Evolutionary conservation across 2,113 vertebrate genomes (phyloP).

Genomic region (Sphaerodactylus townsendi): DNA sequence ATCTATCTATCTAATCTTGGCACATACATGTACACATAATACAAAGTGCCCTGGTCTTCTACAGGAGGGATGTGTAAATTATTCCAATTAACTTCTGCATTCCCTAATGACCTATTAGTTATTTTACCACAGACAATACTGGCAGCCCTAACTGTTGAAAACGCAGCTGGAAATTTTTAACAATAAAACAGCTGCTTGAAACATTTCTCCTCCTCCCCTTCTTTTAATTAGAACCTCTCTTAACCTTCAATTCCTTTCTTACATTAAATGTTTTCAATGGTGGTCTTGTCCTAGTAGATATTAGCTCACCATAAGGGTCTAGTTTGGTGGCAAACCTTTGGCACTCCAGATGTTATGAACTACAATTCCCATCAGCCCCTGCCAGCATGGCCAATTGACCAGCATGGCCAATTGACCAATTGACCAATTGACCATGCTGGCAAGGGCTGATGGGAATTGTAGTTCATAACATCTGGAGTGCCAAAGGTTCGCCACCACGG

Average conservation of each 20-base stretch:
- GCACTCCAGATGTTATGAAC: no score
- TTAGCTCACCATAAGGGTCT: no score
- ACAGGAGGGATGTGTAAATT: constrained; percentile 12
- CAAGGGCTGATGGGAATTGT: no score
- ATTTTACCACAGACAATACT: constrained; percentile 1
- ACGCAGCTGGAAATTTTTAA: background rate
- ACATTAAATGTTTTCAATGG: background rate
- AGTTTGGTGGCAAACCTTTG: no score
- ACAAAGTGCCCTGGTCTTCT: background rate
- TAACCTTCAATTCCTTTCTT: background rate
- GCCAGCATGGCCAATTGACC: no score
- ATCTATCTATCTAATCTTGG: background rate
- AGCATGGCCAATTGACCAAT: no score
- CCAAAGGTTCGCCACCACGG: no score
- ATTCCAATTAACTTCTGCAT: constrained; percentile 14
- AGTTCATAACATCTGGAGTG: no score
- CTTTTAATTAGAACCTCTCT: background rate
- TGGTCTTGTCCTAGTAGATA: background rate
- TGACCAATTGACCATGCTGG: no score
- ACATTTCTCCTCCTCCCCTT: background rate
- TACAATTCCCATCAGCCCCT: background rate
- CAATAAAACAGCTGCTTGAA: background rate
- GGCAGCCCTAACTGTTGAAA: background rate
- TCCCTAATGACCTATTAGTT: constrained; percentile 23
- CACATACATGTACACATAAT: background rate